Evolutionary conservation across 2,888 invertebrate species (phyloP).

Genomic region (Tineola bisselliella): DNA sequence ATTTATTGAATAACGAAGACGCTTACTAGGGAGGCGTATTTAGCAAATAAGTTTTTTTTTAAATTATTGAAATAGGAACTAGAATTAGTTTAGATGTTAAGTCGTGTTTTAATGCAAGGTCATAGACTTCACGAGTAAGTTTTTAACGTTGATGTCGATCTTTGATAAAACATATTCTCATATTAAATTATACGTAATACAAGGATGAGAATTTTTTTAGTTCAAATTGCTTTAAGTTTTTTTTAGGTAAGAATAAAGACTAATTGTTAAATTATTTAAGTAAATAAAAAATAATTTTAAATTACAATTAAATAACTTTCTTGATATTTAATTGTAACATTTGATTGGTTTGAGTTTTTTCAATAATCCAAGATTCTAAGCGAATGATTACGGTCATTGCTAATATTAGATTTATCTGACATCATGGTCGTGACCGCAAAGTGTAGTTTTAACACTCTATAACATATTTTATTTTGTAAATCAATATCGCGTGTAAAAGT

Average conservation of each 20-base stretch:
- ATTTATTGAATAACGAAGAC: too few relatives aligned
- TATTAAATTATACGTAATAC: not conserved
- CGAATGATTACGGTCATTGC: slow-evolving; percentile 3
- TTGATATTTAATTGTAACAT: not conserved
- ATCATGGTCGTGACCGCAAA: slow-evolving; percentile 2
- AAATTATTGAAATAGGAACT: too few relatives aligned
- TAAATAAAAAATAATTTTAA: too few relatives aligned
- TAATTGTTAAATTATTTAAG: too few relatives aligned
- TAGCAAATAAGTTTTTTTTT: too few relatives aligned
- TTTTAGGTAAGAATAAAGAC: not conserved
- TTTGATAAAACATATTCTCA: not conserved
- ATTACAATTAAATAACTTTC: too few relatives aligned
- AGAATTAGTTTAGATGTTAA: not conserved
- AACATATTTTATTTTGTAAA: too few relatives aligned
- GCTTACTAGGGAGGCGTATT: too few relatives aligned
- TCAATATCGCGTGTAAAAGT: too few relatives aligned
- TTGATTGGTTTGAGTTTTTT: not conserved
- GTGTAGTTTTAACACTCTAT: not conserved
- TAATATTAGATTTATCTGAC: not conserved
- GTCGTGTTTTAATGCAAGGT: not conserved
- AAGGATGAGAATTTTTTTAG: not conserved
- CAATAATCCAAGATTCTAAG: not conserved
- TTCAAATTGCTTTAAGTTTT: not conserved
- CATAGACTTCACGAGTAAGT: not conserved
- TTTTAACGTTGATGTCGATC: not conserved